Conservation (phyloP, 1,140 invertebrate species). For the Cheumatopsyche charites region DNA sequence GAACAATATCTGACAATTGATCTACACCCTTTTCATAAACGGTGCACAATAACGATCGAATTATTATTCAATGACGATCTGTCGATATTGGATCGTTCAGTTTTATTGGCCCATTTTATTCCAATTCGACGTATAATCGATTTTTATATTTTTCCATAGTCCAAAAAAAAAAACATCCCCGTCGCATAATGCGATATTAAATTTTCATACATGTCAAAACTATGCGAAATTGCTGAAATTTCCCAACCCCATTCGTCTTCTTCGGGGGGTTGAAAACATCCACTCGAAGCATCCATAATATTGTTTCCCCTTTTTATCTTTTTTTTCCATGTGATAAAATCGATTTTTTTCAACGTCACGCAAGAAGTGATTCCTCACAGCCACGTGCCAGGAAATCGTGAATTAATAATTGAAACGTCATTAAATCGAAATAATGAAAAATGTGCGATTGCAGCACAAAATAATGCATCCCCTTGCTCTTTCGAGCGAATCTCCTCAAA, state of each 20-base stretch:
- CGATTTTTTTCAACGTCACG: not conserved
- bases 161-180: not conserved
- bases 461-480: conserved; percentile 20
- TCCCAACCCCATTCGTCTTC: conserved; percentile 32
- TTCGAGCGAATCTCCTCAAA: conserved; percentile 42
- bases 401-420: conserved; percentile 1
- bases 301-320: not conserved
- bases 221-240: conserved; percentile 38
- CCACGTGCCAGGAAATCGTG: conserved; percentile 13
- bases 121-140: not conserved
- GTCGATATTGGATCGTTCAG: conserved; percentile 37
- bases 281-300: conserved; percentile 6
- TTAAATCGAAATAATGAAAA: too few species aligned
- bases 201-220: conserved; percentile 39
- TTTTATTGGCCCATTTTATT: conserved; percentile 39
- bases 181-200: conserved; percentile 32
- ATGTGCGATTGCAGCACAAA: not conserved
- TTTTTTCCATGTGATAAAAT: too few species aligned
- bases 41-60: conserved; percentile 23
- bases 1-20: not conserved
- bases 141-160: not conserved
- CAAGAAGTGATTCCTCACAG: not conserved
- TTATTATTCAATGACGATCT: conserved; percentile 39
- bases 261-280: not conserved
- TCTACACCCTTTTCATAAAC: conserved; percentile 26